Evolutionary conservation across 2,797 vertebrate species (phyloP).

Genomic region (Syngnathus acus): DNA sequence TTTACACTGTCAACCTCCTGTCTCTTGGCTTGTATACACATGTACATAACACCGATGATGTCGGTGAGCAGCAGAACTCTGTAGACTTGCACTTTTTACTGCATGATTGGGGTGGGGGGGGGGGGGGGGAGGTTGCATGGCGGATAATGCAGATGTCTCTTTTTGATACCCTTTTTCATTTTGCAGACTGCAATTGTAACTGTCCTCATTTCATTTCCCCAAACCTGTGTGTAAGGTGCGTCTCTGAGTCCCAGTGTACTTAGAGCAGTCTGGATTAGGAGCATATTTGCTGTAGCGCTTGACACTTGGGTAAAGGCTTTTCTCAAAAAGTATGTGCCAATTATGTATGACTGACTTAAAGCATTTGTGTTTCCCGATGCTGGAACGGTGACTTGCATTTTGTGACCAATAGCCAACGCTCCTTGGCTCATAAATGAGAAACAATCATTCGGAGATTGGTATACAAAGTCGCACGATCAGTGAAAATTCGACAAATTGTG

Average conservation of each 20-base stretch:
- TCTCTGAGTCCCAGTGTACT: slow-evolving; percentile 41
- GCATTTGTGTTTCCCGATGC: slow-evolving; percentile 44
- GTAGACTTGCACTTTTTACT: slow-evolving; percentile 67
- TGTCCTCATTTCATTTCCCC: slow-evolving; percentile 49
- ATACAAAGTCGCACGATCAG: background rate
- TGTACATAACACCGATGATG: slow-evolving; percentile 58
- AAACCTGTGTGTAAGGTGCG: slow-evolving; percentile 37
- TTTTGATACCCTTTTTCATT: slow-evolving; percentile 54
- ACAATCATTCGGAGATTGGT: slow-evolving; percentile 8
- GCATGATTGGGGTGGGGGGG: slow-evolving; percentile 62
- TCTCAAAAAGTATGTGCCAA: background rate
- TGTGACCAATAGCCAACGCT: slow-evolving; percentile 23
- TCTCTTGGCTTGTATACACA: slow-evolving; percentile 49
- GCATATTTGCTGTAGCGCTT: slow-evolving; percentile 56
- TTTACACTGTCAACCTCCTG: slow-evolving; percentile 8
- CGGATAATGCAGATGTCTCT: slow-evolving; percentile 59
- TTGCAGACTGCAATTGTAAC: slow-evolving; percentile 48
- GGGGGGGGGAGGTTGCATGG: slow-evolving; percentile 64
- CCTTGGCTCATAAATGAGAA: slow-evolving; percentile 16
- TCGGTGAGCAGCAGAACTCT: slow-evolving; percentile 38
- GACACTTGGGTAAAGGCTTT: slow-evolving; percentile 40
- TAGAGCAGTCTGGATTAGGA: slow-evolving; percentile 40
- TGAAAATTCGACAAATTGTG: background rate
- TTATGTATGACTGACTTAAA: slow-evolving; percentile 4
- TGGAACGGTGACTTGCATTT: slow-evolving; percentile 26